Evolutionary conservation across 2,888 invertebrate species (phyloP).

Genomic region (Diogma glabrata): DNA sequence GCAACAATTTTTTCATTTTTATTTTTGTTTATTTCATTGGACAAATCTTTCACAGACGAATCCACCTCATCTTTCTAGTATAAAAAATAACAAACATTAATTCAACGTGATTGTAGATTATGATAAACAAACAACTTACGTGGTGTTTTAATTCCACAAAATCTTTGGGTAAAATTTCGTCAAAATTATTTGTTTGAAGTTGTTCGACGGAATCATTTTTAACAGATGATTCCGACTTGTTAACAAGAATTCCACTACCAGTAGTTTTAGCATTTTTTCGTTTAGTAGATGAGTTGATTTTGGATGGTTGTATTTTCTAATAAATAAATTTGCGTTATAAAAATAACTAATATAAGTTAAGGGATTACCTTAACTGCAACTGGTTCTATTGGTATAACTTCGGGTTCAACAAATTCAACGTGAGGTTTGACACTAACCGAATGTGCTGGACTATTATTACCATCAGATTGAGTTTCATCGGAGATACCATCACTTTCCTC

Average conservation of each 20-base stretch:
- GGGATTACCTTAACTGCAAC: slow-evolving; percentile 2
- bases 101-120: no score
- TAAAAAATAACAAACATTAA: background rate
- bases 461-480: slow-evolving; percentile 17
- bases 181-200: slow-evolving; percentile 66
- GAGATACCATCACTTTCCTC: slow-evolving; percentile 16
- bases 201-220: slow-evolving; percentile 31
- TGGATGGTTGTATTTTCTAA: background rate
- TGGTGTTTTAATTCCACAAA: slow-evolving; percentile 36
- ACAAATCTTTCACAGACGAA: background rate
- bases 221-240: slow-evolving; percentile 29
- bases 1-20: background rate
- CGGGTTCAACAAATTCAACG: slow-evolving; percentile 34
- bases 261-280: slow-evolving; percentile 22
- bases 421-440: slow-evolving; percentile 20
- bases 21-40: background rate
- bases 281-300: slow-evolving; percentile 6
- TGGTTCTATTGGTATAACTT: slow-evolving; percentile 25
- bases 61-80: slow-evolving; percentile 6
- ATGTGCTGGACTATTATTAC: slow-evolving; percentile 14
- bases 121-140: slow-evolving; percentile 1
- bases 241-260: slow-evolving; percentile 29
- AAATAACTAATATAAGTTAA: background rate
- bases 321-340: background rate
- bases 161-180: slow-evolving; percentile 70